Evolutionary conservation across 2,797 vertebrate species (phyloP).

Genomic region (Otolemur crassicaudatus): DNA sequence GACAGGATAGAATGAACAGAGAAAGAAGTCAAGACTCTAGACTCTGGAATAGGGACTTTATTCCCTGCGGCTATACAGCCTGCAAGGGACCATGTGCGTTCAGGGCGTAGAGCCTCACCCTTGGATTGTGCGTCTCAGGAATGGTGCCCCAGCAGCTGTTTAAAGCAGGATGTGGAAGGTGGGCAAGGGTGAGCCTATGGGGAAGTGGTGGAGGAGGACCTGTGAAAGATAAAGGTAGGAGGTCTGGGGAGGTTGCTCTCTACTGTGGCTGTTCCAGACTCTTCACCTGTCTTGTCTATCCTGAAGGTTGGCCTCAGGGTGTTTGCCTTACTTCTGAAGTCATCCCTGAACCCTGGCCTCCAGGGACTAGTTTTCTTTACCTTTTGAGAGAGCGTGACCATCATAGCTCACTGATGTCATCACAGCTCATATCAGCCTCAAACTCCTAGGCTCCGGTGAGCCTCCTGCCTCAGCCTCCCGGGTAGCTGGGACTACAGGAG

Average conservation of each 20-base stretch:
- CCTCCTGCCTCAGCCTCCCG: no score
- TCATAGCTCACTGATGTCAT: no score
- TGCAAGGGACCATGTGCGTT: not conserved
- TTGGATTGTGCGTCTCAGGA: not conserved
- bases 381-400: not conserved
- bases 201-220: not conserved
- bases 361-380: not conserved
- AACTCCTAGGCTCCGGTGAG: no score
- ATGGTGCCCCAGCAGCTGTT: not conserved
- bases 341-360: not conserved
- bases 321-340: not conserved
- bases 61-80: not conserved
- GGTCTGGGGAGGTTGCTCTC: not conserved
- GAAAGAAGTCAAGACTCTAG: not conserved
- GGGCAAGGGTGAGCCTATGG: not conserved
- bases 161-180: not conserved
- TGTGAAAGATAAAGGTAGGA: not conserved
- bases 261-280: not conserved
- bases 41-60: not conserved
- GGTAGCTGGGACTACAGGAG: no score
- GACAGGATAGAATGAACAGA: conserved; percentile 16
- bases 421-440: no score
- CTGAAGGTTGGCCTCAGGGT: not conserved
- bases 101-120: not conserved
- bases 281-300: not conserved